Evolutionary conservation across 2,113 vertebrate genomes (phyloP).

Genomic region (Grammomys surdaster): DNA sequence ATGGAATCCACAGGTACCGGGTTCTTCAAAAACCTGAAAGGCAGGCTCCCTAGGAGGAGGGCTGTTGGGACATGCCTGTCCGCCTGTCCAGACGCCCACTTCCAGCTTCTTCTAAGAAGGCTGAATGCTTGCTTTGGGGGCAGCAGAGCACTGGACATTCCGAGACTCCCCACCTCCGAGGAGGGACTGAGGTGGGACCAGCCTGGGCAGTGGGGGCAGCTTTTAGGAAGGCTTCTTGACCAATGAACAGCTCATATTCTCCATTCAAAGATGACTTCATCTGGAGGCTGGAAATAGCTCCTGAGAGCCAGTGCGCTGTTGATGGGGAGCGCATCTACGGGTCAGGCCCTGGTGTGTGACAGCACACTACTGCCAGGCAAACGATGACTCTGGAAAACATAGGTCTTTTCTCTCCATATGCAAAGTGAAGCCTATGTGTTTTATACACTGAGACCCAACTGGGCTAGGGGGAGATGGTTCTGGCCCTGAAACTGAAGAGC

Average conservation of each 20-base stretch:
- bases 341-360: neutral
- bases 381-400: neutral
- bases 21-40: conserved; percentile 87
- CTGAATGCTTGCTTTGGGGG: conserved; percentile 73
- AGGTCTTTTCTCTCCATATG: neutral
- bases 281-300: neutral
- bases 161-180: conserved; percentile 9
- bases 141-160: conserved; percentile 38
- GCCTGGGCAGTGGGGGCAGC: neutral
- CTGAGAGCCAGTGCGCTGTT: neutral
- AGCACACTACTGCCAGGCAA: neutral
- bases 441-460: conserved; percentile 29
- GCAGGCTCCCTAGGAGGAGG: conserved; percentile 78
- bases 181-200: neutral
- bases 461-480: neutral
- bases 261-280: neutral
- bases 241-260: neutral
- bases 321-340: neutral
- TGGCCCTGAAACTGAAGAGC: neutral
- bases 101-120: conserved; percentile 81
- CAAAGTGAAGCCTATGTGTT: conserved; percentile 22
- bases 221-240: neutral
- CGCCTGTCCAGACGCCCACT: conserved; percentile 79
- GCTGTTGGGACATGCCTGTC: conserved; percentile 86
- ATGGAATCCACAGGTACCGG: conserved; percentile 71